Conservation (phyloP, 2,113 vertebrate species). For the Oryzias melastigma region DNA sequence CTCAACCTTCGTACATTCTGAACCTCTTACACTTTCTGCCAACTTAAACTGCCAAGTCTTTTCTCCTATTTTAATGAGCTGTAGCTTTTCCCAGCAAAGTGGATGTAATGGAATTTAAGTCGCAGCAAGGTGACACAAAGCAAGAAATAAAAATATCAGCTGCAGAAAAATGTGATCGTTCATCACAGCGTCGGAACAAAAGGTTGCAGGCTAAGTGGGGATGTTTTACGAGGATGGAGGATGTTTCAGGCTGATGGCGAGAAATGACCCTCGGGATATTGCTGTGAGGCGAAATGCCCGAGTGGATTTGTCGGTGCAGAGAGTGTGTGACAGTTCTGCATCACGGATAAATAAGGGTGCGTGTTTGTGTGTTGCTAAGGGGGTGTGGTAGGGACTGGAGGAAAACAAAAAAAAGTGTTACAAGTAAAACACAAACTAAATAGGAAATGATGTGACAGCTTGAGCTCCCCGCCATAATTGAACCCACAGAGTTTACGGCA, state of each 20-base stretch:
- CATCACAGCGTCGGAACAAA: constrained; percentile 46
- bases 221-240: constrained; percentile 36
- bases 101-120: constrained; percentile 48
- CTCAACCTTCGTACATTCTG: constrained; percentile 15
- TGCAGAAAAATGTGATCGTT: constrained; percentile 40
- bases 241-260: constrained; percentile 27
- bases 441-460: constrained; percentile 12
- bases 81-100: constrained; percentile 22
- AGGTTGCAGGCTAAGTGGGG: constrained; percentile 59
- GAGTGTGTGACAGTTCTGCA: constrained; percentile 5
- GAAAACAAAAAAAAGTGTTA: constrained; percentile 5
- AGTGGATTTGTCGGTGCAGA: constrained; percentile 26
- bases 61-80: constrained; percentile 45
- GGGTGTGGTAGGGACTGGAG: neutral
- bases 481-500: constrained; percentile 9
- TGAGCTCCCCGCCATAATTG: constrained; percentile 1
- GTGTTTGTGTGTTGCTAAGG: neutral
- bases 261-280: constrained; percentile 44
- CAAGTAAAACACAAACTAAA: constrained; percentile 20
- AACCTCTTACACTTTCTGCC: constrained; percentile 39
- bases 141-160: constrained; percentile 44
- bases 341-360: neutral
- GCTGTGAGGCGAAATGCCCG: constrained; percentile 33
- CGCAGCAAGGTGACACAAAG: constrained; percentile 19
- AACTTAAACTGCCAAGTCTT: constrained; percentile 32